phyloP scores from a whole-genome alignment of 2,888 invertebrate genomes.

The Dermolepida albohirtum region DNA sequence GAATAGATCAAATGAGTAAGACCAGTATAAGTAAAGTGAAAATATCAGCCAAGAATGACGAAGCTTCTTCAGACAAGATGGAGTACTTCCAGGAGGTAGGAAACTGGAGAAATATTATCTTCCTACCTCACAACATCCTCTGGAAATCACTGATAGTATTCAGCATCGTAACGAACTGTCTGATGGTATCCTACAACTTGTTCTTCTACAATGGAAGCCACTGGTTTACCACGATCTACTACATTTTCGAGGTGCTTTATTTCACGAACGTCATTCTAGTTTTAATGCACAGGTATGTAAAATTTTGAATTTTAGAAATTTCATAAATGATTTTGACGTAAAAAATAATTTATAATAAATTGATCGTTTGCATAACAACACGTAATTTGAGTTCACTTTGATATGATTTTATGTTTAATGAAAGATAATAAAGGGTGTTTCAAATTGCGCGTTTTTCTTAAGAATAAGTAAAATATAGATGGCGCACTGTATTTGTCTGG shows the following conservation, averaged over 20 bases:
- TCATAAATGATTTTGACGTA: no score
- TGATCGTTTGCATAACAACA: no score
- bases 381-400: neutral
- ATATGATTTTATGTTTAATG: conserved; percentile 1
- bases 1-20: conserved; percentile 6
- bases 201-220: conserved; percentile 13
- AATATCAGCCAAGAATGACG: conserved; percentile 31
- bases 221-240: conserved; percentile 32
- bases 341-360: no score
- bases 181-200: conserved; percentile 31
- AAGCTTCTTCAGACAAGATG: conserved; percentile 2
- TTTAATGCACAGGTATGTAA: conserved; percentile 42
- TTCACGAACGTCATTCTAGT: conserved; percentile 32
- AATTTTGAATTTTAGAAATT: neutral
- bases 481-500: no score
- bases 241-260: conserved; percentile 38
- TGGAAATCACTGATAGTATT: conserved; percentile 33
- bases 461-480: no score
- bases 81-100: conserved; percentile 35
- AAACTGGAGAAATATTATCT: conserved; percentile 44
- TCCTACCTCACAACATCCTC: conserved; percentile 39
- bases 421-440: no score
- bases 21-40: conserved; percentile 23
- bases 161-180: conserved; percentile 32
- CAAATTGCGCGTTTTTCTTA: no score